These are phyloP conservation scores for Glomeris maerens DNA, from an alignment of 1,140 invertebrate species.

Conservation along the genomic window DNA sequence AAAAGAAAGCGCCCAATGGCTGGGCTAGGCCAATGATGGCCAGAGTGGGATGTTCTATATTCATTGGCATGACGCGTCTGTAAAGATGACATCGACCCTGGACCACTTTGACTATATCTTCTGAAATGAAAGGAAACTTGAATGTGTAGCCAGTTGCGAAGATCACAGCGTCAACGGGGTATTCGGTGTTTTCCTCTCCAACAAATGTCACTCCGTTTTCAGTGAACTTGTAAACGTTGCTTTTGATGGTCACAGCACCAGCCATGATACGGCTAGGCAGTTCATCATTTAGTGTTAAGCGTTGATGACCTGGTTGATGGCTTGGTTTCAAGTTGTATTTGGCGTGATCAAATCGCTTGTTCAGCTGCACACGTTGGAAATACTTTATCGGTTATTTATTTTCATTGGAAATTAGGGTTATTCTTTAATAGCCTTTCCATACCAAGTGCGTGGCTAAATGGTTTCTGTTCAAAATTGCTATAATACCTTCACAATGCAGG, in stretches of 20 bases:
- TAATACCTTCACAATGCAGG: too few species aligned
- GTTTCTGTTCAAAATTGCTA: too few species aligned
- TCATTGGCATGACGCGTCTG: slow-evolving; percentile 33
- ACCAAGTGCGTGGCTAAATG: too few species aligned
- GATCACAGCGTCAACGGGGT: slow-evolving; percentile 3
- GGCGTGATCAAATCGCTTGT: slow-evolving; percentile 34
- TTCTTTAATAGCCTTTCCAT: too few species aligned
- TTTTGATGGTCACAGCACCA: slow-evolving; percentile 33
- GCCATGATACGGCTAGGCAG: slow-evolving; percentile 36
- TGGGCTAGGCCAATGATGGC: slow-evolving; percentile 39
- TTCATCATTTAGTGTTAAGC: slow-evolving; percentile 42
- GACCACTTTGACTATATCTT: slow-evolving; percentile 14
- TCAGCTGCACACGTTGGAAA: slow-evolving; percentile 10
- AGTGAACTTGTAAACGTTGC: slow-evolving; percentile 28
- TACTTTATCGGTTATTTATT: too few species aligned
- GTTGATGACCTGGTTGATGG: slow-evolving; percentile 33
- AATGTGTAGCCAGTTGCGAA: slow-evolving; percentile 3
- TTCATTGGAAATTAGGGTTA: too few species aligned
- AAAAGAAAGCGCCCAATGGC: slow-evolving; percentile 36
- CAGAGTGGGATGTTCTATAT: slow-evolving; percentile 27
- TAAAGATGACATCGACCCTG: slow-evolving; percentile 35
- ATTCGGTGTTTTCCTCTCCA: slow-evolving; percentile 21
- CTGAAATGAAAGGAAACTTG: slow-evolving; percentile 1
- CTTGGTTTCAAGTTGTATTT: slow-evolving; percentile 33
- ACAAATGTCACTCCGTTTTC: slow-evolving; percentile 28